These are phyloP conservation scores for Sipunculus nudus DNA, from an alignment of 2,888 invertebrate genomes.

Conservation along the genomic window DNA sequence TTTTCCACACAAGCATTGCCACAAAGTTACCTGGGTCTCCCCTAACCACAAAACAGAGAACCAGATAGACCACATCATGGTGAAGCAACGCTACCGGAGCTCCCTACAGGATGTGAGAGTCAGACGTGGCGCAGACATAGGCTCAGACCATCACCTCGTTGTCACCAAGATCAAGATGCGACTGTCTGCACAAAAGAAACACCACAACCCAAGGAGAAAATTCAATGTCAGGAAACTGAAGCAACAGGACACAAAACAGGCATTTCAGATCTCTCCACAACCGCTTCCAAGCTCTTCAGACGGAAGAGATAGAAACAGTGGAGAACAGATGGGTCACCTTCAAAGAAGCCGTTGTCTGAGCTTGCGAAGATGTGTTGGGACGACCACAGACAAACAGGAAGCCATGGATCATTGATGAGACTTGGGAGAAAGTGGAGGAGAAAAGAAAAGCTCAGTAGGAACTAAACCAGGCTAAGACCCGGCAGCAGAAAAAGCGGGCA, in stretches of 20 bases:
- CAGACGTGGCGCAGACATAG: not conserved
- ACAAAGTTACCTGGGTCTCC: conserved; percentile 33
- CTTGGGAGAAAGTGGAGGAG: no score
- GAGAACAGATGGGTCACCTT: no score
- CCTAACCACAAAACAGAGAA: no score
- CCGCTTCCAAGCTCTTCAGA: not conserved
- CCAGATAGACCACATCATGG: conserved; percentile 10
- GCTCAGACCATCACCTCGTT: conserved; percentile 8
- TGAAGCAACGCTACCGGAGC: conserved; percentile 3
- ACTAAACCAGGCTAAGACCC: no score
- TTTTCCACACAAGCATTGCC: conserved; percentile 32
- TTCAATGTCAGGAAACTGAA: not conserved
- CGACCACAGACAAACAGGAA: no score
- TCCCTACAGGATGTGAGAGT: conserved; percentile 1
- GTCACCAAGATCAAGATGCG: conserved; percentile 1
- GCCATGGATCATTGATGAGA: no score
- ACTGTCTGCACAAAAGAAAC: no score
- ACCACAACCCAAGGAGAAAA: not conserved
- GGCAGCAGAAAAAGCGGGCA: no score
- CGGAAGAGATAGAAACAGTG: no score
- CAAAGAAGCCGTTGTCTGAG: no score
- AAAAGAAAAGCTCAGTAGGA: no score
- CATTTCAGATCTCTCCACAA: not conserved
- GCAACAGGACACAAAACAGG: not conserved
- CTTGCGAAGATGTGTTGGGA: no score